Percentiles rank a stretch among this genome's conserved stretches.
These are phyloP conservation scores for Psephotus haematonotus DNA, from an alignment of 2,113 vertebrate genomes.

Conservation along the genomic window DNA sequence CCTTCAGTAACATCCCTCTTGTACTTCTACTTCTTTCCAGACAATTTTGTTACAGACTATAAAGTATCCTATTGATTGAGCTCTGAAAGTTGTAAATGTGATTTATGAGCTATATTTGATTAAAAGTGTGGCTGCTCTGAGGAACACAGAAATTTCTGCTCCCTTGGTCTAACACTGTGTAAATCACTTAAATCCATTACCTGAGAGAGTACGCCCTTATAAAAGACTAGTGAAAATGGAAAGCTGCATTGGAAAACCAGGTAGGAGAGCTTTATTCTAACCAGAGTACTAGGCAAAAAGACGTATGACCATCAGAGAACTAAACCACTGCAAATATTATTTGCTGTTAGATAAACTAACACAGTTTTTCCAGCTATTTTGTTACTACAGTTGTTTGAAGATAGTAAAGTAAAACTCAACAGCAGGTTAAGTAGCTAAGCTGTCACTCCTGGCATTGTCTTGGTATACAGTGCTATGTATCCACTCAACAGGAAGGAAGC, in stretches of 20 bases:
- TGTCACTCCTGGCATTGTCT: background rate
- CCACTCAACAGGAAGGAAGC: background rate
- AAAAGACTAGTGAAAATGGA: slow-evolving; percentile 26
- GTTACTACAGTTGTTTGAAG: background rate
- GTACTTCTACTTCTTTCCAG: slow-evolving; percentile 43
- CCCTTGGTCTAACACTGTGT: background rate
- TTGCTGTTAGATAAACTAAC: background rate
- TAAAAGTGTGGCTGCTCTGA: slow-evolving; percentile 57
- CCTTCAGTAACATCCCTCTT: slow-evolving; percentile 12
- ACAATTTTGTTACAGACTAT: slow-evolving; percentile 61
- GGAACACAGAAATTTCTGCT: slow-evolving; percentile 54
- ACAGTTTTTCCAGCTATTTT: background rate
- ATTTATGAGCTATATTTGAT: slow-evolving; percentile 73
- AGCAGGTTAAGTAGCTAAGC: background rate
- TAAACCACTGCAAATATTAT: background rate
- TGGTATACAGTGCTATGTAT: background rate
- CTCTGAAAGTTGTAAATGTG: slow-evolving; percentile 65
- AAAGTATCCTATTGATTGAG: slow-evolving; percentile 73
- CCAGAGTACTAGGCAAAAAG: background rate
- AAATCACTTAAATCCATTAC: slow-evolving; percentile 56
- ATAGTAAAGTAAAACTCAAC: background rate
- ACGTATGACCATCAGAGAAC: background rate
- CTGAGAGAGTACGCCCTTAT: background rate
- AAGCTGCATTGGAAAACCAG: background rate
- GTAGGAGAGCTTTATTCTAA: slow-evolving; percentile 1